phyloP scores from a whole-genome alignment of 2,888 invertebrate species.

The Argyresthia goedartella region DNA sequence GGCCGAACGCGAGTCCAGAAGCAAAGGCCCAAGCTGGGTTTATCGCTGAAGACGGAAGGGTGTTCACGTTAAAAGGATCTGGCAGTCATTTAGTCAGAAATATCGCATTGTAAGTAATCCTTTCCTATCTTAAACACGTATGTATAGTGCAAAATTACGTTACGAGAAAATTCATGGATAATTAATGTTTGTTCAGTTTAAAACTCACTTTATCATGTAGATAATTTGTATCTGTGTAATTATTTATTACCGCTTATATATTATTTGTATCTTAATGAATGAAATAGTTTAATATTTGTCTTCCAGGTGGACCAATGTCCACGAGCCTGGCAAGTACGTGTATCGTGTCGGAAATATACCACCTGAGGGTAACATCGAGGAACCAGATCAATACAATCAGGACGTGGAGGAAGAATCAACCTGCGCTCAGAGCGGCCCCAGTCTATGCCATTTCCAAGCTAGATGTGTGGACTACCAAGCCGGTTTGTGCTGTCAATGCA shows the following conservation, averaged over 20 bases:
- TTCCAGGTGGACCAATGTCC: slow-evolving; percentile 86
- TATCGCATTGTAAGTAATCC: slow-evolving; percentile 76
- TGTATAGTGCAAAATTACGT: too few species aligned
- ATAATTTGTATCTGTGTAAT: too few species aligned
- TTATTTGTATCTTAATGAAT: not conserved
- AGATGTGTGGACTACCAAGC: slow-evolving; percentile 83
- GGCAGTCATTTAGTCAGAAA: slow-evolving; percentile 91
- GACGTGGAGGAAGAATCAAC: slow-evolving; percentile 61
- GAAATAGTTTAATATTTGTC: not conserved
- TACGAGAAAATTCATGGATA: too few species aligned
- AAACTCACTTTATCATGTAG: too few species aligned
- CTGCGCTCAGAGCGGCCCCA: slow-evolving; percentile 75
- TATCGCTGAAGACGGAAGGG: slow-evolving; percentile 84
- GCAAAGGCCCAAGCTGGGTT: slow-evolving; percentile 95
- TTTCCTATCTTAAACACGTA: too few species aligned
- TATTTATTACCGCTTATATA: too few species aligned
- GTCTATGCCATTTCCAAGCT: slow-evolving; percentile 85
- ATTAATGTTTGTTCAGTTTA: too few species aligned
- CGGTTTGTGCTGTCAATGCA: slow-evolving; percentile 93
- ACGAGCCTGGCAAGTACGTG: slow-evolving; percentile 87
- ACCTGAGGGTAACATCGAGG: slow-evolving; percentile 72
- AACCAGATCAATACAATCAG: slow-evolving; percentile 74
- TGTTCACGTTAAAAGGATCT: slow-evolving; percentile 84
- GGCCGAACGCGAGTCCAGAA: slow-evolving; percentile 84
- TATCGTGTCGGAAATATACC: slow-evolving; percentile 84